A percentile compares a stretch with the other conserved stretches of the same genome.
Conservation (phyloP, 1,140 invertebrate genomes). For the Tetragnatha versicolor region DNA sequence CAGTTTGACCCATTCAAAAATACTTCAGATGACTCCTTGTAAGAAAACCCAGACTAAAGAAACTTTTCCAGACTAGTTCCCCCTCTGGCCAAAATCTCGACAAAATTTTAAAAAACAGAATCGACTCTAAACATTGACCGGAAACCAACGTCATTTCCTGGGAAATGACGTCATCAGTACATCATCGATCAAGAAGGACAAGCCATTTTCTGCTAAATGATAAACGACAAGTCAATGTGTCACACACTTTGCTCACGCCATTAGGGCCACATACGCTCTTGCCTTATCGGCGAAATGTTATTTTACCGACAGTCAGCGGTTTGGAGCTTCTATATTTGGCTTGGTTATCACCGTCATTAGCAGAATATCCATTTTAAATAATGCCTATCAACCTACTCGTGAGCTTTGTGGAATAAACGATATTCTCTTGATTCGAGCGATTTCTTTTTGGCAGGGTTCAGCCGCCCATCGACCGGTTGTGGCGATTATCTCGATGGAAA, state of each 20-base stretch:
- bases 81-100: no score
- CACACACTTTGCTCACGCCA: constrained; percentile 47
- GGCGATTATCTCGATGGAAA: not conserved
- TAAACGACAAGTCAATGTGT: constrained; percentile 52
- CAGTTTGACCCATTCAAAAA: no score
- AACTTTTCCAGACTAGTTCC: no score
- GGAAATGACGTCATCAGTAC: constrained; percentile 34
- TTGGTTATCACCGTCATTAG: constrained; percentile 35
- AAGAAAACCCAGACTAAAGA: no score
- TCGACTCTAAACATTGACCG: constrained; percentile 27
- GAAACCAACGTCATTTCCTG: constrained; percentile 50
- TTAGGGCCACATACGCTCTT: constrained; percentile 49
- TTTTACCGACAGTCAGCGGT: constrained; percentile 30
- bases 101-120: constrained; percentile 1
- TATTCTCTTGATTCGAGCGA: not conserved
- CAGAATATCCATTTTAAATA: constrained; percentile 45
- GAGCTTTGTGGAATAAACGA: constrained; percentile 22
- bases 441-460: not conserved
- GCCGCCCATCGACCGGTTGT: not conserved
- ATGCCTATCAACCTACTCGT: constrained; percentile 13
- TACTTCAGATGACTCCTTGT: no score
- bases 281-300: constrained; percentile 32
- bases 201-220: constrained; percentile 53
- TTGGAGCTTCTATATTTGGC: constrained; percentile 33
- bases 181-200: constrained; percentile 51